Percentiles rank a stretch among this genome's conserved stretches.
These are phyloP conservation scores for Druceiella hillmani DNA, from an alignment of 2,888 invertebrate species.

Conservation along the genomic window DNA sequence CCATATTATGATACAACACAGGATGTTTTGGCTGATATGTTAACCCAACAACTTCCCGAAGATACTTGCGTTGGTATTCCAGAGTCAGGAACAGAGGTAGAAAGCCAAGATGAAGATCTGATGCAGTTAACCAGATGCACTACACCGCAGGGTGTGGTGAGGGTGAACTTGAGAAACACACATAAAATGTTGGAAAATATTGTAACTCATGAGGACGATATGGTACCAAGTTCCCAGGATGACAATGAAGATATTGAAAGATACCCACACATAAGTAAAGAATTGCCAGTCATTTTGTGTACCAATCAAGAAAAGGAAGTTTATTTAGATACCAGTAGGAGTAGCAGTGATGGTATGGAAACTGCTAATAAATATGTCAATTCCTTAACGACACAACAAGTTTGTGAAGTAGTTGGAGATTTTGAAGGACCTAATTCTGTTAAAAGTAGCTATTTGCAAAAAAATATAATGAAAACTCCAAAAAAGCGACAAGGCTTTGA, in stretches of 20 bases:
- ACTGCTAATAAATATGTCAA: slow-evolving; percentile 27
- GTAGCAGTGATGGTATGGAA: slow-evolving; percentile 25
- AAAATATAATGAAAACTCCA: too few species aligned
- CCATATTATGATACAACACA: slow-evolving; percentile 7
- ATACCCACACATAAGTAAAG: slow-evolving; percentile 24
- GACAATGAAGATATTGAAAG: slow-evolving; percentile 24
- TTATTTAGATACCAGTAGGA: too few species aligned
- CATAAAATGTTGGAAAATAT: slow-evolving; percentile 4
- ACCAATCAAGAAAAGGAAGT: too few species aligned
- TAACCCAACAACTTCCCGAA: slow-evolving; percentile 1
- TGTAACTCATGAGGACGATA: slow-evolving; percentile 22
- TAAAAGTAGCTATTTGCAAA: too few species aligned
- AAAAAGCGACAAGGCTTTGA: too few species aligned
- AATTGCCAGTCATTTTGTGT: too few species aligned
- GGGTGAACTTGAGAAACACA: not conserved
- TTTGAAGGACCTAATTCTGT: slow-evolving; percentile 20
- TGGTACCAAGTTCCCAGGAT: slow-evolving; percentile 29
- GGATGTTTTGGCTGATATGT: slow-evolving; percentile 3
- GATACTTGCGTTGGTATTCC: too few species aligned
- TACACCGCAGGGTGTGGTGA: too few species aligned
- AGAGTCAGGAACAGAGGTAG: not conserved
- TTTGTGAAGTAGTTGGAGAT: slow-evolving; percentile 29
- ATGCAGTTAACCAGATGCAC: too few species aligned
- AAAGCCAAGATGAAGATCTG: too few species aligned
- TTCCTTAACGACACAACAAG: slow-evolving; percentile 28